phyloP scores from a whole-genome alignment of 2,888 invertebrate genomes.

The Lasioglossum pauxillum region DNA sequence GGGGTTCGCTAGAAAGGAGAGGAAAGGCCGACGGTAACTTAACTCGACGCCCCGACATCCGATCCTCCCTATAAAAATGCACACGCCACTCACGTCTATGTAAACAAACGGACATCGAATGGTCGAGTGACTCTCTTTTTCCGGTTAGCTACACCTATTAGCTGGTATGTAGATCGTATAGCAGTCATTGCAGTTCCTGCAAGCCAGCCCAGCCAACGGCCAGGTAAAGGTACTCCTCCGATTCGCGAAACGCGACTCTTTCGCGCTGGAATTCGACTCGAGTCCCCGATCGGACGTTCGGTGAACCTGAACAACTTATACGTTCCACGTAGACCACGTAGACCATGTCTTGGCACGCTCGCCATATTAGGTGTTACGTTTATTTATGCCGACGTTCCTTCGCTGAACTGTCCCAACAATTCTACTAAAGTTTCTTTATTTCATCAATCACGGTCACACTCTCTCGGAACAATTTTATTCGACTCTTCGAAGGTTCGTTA shows the following conservation, averaged over 20 bases:
- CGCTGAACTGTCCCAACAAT: neutral
- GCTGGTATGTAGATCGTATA: slow-evolving; percentile 66
- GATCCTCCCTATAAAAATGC: slow-evolving; percentile 71
- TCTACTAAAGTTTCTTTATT: neutral
- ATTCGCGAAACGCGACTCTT: slow-evolving; percentile 62
- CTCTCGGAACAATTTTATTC: neutral
- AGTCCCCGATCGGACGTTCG: slow-evolving; percentile 46
- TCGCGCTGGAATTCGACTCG: slow-evolving; percentile 55
- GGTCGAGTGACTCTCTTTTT: slow-evolving; percentile 68
- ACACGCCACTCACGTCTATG: slow-evolving; percentile 65
- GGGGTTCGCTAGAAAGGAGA: slow-evolving; percentile 54
- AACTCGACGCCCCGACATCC: slow-evolving; percentile 72
- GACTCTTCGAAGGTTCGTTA: too few relatives aligned
- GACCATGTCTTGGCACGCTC: slow-evolving; percentile 34
- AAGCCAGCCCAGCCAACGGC: slow-evolving; percentile 28
- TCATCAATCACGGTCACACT: neutral
- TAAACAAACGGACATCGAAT: slow-evolving; percentile 71
- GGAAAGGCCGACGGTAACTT: slow-evolving; percentile 62
- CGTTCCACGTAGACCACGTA: slow-evolving; percentile 33
- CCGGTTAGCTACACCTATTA: slow-evolving; percentile 68
- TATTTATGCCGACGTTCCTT: neutral
- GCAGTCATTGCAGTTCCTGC: slow-evolving; percentile 57
- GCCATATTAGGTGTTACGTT: slow-evolving; percentile 17
- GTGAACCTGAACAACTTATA: slow-evolving; percentile 47
- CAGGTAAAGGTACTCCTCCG: slow-evolving; percentile 53